Conservation (phyloP, 2,797 vertebrate species). For the Scolopax bukidnonensis region DNA sequence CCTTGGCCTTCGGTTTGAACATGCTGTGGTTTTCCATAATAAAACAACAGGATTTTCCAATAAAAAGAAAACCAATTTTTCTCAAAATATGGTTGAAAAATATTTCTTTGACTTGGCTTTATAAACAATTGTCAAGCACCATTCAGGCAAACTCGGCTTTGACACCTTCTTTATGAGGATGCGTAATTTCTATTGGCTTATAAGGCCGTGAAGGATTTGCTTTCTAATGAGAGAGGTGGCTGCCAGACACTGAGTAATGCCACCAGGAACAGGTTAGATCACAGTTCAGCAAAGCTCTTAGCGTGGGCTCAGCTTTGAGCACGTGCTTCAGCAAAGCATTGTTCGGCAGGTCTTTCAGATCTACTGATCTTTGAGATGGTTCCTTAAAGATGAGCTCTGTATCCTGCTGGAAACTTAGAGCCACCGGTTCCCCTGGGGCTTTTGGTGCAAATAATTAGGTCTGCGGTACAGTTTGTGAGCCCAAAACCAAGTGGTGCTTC, state of each 20-base stretch:
- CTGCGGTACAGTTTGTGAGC: rapidly evolving
- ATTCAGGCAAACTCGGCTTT: neutral
- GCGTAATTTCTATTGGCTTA: neutral
- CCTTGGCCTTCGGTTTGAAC: neutral
- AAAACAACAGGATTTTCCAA: neutral
- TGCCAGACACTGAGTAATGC: neutral
- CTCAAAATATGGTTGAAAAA: neutral
- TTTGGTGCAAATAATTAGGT: neutral
- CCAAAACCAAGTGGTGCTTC: neutral
- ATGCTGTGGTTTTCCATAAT: neutral
- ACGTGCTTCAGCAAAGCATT: neutral
- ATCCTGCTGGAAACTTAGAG: neutral
- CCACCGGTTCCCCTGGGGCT: neutral
- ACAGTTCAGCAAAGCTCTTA: neutral
- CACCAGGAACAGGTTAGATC: neutral
- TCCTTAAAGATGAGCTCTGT: neutral
- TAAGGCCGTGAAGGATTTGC: neutral
- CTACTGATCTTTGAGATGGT: neutral
- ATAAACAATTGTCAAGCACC: neutral
- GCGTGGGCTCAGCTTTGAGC: neutral
- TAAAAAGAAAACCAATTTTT: neutral
- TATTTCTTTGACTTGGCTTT: neutral
- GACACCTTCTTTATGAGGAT: neutral
- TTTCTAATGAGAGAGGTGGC: neutral
- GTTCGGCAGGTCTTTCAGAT: neutral